phyloP scores from a whole-genome alignment of 2,113 vertebrate genomes.

The Oryzias celebensis region DNA sequence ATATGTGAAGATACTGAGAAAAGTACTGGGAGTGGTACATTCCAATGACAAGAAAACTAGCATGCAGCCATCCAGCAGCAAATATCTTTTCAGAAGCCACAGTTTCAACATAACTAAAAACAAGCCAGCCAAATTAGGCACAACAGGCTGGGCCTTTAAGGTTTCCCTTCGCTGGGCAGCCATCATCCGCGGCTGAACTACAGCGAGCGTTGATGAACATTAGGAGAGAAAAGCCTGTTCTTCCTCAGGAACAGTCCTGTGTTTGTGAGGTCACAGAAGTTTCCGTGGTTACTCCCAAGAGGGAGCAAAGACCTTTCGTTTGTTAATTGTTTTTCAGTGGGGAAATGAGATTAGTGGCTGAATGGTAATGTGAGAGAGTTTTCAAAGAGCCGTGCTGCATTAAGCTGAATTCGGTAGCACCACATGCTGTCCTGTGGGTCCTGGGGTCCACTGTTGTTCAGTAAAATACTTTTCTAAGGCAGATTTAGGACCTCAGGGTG shows the following conservation, averaged over 20 bases:
- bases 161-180: conserved; percentile 59
- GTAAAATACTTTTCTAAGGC: conserved; percentile 42
- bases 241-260: conserved; percentile 77
- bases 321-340: conserved; percentile 78
- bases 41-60: conserved; percentile 35
- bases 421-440: conserved; percentile 54
- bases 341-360: conserved; percentile 83
- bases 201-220: conserved; percentile 80
- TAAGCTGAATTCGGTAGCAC: conserved; percentile 62
- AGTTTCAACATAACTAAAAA: conserved; percentile 78
- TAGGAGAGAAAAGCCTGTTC: conserved; percentile 77
- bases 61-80: conserved; percentile 37
- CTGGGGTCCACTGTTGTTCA: conserved; percentile 36
- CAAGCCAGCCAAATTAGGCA: conserved; percentile 75
- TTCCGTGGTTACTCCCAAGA: conserved; percentile 79
- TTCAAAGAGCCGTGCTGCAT: conserved; percentile 74
- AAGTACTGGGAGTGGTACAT: conserved; percentile 11
- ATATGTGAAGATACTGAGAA: not conserved
- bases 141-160: conserved; percentile 73
- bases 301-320: conserved; percentile 75
- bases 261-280: conserved; percentile 81
- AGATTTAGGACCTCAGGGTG: conserved; percentile 28
- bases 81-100: conserved; percentile 54
- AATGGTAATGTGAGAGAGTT: conserved; percentile 80
- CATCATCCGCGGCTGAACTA: conserved; percentile 69